A percentile compares a stretch with the other conserved stretches of the same genome.
Evolutionary conservation across 2,113 vertebrate species (phyloP).

Genomic region (Protobothrops mucrosquamatus): DNA sequence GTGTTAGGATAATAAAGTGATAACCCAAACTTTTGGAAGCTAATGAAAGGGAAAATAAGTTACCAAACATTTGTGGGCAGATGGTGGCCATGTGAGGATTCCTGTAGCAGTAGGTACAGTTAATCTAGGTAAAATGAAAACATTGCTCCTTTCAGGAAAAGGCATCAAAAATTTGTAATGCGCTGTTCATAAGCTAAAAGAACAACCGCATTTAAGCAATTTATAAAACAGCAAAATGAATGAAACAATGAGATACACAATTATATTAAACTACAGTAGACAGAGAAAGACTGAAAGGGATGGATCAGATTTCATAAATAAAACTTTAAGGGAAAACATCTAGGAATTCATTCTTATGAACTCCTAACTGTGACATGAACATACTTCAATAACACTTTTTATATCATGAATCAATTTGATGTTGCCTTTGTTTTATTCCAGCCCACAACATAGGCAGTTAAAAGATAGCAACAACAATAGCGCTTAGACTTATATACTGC

Average conservation of each 20-base stretch:
- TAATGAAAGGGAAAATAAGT: neutral
- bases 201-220: accelerated
- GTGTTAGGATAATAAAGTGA: neutral
- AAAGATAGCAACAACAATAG: no score
- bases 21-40: neutral
- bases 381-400: no score
- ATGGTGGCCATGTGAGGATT: neutral
- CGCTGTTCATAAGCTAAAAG: neutral
- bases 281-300: constrained; percentile 35
- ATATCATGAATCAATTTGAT: no score
- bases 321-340: neutral
- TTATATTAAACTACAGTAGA: neutral
- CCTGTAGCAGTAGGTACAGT: no score
- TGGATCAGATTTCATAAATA: constrained; percentile 38
- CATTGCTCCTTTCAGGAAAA: neutral
- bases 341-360: neutral
- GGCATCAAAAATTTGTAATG: accelerated
- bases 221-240: constrained; percentile 17
- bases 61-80: neutral
- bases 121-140: neutral
- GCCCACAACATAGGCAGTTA: no score
- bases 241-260: constrained; percentile 22
- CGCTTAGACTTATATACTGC: no score
- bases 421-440: no score
- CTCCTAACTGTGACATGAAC: no score